phyloP scores from a whole-genome alignment of 2,888 invertebrate species.

The Amblyjoppa fuscipennis region DNA sequence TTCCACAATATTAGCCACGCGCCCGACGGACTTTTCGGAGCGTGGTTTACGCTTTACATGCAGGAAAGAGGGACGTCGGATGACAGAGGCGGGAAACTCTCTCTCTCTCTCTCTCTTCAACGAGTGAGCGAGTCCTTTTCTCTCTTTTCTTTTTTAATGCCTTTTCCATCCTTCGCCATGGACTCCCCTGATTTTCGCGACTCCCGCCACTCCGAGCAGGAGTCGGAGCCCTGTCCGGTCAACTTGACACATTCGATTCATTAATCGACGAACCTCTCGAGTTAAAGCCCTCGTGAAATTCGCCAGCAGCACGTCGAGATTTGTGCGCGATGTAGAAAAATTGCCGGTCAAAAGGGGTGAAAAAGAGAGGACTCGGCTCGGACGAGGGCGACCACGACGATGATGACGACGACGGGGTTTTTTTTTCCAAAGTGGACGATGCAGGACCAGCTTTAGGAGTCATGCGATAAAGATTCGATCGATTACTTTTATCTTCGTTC shows the following conservation, averaged over 20 bases:
- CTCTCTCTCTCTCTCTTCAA: background rate
- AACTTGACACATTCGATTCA: slow-evolving; percentile 71
- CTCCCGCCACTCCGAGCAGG: slow-evolving; percentile 36
- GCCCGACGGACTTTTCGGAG: slow-evolving; percentile 64
- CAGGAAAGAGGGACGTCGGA: slow-evolving; percentile 32
- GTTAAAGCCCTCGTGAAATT: slow-evolving; percentile 48
- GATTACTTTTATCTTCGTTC: background rate
- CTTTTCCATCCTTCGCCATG: slow-evolving; percentile 40
- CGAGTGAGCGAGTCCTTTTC: background rate
- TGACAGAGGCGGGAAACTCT: slow-evolving; percentile 52
- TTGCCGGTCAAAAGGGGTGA: slow-evolving; percentile 52
- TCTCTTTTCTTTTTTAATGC: slow-evolving; percentile 49
- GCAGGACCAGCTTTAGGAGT: slow-evolving; percentile 33
- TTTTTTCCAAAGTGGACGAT: slow-evolving; percentile 39
- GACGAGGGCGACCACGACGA: slow-evolving; percentile 54
- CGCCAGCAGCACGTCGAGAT: slow-evolving; percentile 29
- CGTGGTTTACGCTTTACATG: slow-evolving; percentile 15
- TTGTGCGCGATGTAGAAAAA: slow-evolving; percentile 1
- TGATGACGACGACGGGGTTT: slow-evolving; percentile 40
- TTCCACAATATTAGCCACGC: slow-evolving; percentile 78
- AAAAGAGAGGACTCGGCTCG: slow-evolving; percentile 58
- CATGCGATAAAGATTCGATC: slow-evolving; percentile 42
- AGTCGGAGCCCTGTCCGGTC: slow-evolving; percentile 27
- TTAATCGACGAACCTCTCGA: slow-evolving; percentile 69
- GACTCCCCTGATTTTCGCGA: slow-evolving; percentile 44